Evolutionary conservation across 2,113 vertebrate genomes (phyloP), one percentile per base, ranked within the genome.

Genomic region (Meleagris gallopavo): DNA sequence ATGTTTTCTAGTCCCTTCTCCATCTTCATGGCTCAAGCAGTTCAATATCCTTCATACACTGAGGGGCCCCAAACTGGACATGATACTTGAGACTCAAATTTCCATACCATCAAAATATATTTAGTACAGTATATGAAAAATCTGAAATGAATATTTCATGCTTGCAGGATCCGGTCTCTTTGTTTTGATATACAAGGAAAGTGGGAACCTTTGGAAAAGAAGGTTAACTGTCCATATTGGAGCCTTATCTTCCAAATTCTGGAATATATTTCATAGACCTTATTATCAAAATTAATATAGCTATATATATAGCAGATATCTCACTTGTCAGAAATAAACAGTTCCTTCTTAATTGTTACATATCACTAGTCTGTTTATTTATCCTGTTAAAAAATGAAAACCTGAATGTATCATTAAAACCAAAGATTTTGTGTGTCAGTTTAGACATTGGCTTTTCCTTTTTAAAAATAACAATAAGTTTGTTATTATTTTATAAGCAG

Each of bases 401-500:
- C 30, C 22, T 27, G 12, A 19, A 69, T 25, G 4, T 22, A 27
- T 70, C 43, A 64, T 67, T 58, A 67, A 78, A 78, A 17, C 1
- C 11, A 48, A 86, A 79, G 24, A 45, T 41, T 89, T 96, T 92
- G 62, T 45, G 58, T 90, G 50, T 52, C 60, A 83, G 54, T 93
- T 91, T 76, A 91, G 89, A 57, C 5, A 20, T 19, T 13, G 19
- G 38, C 38, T 89, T 79, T 34, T 48, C 27, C 34, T 87, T 94
- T 96, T 94, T 86, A 74, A 77, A 89, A 85, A 93, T 60, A 88
- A 82, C 48, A 89, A 52, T 69, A 74, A 86, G 84, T 87, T 58
- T 80, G 38, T 76, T 88, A 82, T 72, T 78, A 90, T 95, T 94
- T 90, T 87, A 86, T 70, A 90, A 88, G 71, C 21, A 83, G 86